phyloP scores from a whole-genome alignment of 2,797 vertebrate genomes.

The Leuciscus waleckii region DNA sequence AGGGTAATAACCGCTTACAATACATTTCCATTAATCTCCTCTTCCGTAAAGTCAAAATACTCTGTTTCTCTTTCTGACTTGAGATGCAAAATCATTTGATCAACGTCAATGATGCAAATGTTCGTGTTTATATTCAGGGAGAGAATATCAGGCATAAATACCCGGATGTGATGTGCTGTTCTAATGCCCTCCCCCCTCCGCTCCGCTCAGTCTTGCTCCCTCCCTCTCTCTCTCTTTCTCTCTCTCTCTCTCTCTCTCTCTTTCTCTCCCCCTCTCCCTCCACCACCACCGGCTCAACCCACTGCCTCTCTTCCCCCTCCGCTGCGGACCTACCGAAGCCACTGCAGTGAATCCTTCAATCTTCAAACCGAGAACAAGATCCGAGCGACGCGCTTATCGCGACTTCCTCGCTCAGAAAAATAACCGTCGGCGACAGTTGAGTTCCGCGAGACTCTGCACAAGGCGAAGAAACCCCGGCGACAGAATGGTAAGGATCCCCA shows the following conservation, averaged over 20 bases:
- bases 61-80: background rate
- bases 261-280: background rate
- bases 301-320: slow-evolving; percentile 52
- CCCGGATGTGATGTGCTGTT: slow-evolving; percentile 66
- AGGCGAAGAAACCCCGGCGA: slow-evolving; percentile 51
- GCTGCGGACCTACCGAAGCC: slow-evolving; percentile 59
- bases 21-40: background rate
- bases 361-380: slow-evolving; percentile 47
- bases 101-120: background rate
- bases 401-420: background rate
- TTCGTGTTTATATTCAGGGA: background rate
- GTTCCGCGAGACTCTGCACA: slow-evolving; percentile 12
- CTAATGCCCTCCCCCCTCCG: slow-evolving; percentile 58
- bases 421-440: background rate
- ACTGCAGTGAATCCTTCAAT: slow-evolving; percentile 67
- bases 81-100: background rate
- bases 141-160: slow-evolving; percentile 8
- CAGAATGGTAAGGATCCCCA: slow-evolving; percentile 62
- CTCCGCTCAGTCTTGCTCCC: background rate
- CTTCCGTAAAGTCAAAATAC: background rate
- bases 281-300: slow-evolving; percentile 51
- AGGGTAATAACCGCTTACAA: background rate
- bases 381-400: slow-evolving; percentile 13
- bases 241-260: background rate
- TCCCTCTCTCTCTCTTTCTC: slow-evolving; percentile 10